Evolutionary conservation across 2,797 vertebrate species (phyloP).

Genomic region (Poeciliopsis paucimaculata): DNA sequence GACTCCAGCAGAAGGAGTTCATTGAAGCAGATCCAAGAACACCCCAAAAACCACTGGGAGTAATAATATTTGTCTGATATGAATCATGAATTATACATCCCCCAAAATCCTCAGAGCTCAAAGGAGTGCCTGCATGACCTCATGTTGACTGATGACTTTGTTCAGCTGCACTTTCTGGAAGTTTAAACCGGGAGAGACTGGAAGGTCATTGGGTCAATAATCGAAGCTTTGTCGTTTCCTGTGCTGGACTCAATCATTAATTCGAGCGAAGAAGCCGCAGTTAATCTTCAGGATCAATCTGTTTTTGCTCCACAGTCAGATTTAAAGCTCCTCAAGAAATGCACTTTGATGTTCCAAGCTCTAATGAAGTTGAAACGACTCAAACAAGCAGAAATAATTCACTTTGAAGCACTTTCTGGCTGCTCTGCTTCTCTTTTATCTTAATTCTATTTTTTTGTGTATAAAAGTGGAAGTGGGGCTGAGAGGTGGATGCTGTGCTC

Average conservation of each 20-base stretch:
- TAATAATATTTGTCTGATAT: constrained; percentile 84
- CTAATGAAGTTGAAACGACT: constrained; percentile 41
- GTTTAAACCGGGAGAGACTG: constrained; percentile 71
- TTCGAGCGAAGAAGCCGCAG: constrained; percentile 15
- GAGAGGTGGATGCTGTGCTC: constrained; percentile 30
- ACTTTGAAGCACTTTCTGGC: constrained; percentile 42
- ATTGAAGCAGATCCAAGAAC: constrained; percentile 31
- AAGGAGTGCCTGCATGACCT: constrained; percentile 59
- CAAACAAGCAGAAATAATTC: constrained; percentile 40
- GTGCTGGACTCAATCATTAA: constrained; percentile 71
- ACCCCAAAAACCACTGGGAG: constrained; percentile 52
- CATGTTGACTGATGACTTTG: constrained; percentile 60
- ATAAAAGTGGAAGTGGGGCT: constrained; percentile 29
- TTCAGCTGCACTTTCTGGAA: constrained; percentile 50
- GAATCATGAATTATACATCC: constrained; percentile 93
- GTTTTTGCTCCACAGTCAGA: constrained; percentile 23
- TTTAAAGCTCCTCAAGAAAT: constrained; percentile 28
- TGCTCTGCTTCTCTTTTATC: constrained; percentile 29
- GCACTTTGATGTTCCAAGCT: constrained; percentile 25
- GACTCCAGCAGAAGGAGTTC: constrained; percentile 39
- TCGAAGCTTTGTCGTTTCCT: constrained; percentile 81
- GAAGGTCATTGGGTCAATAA: constrained; percentile 88
- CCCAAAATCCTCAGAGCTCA: constrained; percentile 48
- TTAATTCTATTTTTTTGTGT: constrained; percentile 10
- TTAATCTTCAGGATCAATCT: constrained; percentile 28